Conservation (phyloP, 2,888 invertebrate species). For the Matsumyia berberina region DNA sequence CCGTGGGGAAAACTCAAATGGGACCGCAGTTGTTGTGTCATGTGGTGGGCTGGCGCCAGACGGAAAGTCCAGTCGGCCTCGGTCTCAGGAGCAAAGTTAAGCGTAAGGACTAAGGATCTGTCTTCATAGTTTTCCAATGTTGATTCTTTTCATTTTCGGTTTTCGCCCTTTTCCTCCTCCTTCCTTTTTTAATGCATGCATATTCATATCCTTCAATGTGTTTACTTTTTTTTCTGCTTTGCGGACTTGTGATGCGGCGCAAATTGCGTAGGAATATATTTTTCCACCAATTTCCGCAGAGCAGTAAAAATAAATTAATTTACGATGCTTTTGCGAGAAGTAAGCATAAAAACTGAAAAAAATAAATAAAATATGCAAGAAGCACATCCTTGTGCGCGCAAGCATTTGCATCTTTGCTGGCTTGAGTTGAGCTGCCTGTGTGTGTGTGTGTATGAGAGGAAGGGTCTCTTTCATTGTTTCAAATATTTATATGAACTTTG, state of each 20-base stretch:
- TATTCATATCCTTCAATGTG: slow-evolving; percentile 62
- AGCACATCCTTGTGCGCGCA: slow-evolving; percentile 62
- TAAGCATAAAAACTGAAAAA: slow-evolving; percentile 56
- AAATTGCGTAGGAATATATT: slow-evolving; percentile 67
- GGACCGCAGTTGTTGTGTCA: slow-evolving; percentile 13
- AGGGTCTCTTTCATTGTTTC: slow-evolving; percentile 23
- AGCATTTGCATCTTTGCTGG: slow-evolving; percentile 51
- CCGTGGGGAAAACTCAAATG: slow-evolving; percentile 5
- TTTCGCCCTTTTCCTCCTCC: slow-evolving; percentile 20
- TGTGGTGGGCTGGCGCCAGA: slow-evolving; percentile 12
- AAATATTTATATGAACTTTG: slow-evolving; percentile 61
- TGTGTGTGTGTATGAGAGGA: background rate
- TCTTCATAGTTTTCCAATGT: slow-evolving; percentile 60
- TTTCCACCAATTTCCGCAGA: slow-evolving; percentile 75
- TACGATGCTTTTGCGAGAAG: slow-evolving; percentile 57
- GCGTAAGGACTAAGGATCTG: slow-evolving; percentile 45
- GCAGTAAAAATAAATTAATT: slow-evolving; percentile 75
- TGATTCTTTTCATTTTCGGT: slow-evolving; percentile 43
- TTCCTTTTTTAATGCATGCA: slow-evolving; percentile 30
- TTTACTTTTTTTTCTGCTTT: slow-evolving; percentile 50
- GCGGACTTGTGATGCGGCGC: slow-evolving; percentile 73
- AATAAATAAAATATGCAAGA: slow-evolving; percentile 69
- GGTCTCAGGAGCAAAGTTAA: slow-evolving; percentile 37
- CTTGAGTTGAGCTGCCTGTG: background rate
- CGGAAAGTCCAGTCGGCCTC: slow-evolving; percentile 39